Evolutionary conservation across 2,888 invertebrate species (phyloP), one percentile per base, ranked within the genome.

Genomic region (Lithophane ornitopus): DNA sequence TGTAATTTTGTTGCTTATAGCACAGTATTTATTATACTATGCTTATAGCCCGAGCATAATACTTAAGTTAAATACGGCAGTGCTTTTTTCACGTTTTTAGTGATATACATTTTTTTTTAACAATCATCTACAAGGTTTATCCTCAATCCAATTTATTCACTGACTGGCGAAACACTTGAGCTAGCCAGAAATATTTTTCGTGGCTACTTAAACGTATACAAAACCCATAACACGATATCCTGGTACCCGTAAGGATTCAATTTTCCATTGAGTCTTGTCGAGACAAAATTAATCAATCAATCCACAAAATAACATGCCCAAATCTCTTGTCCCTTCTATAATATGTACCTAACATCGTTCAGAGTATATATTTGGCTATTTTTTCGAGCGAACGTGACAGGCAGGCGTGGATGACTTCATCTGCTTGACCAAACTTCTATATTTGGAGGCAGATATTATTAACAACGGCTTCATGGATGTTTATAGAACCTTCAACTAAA

Each of bases 351-450:
- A 76, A 76, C 54, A 76, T 56, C 46, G 69, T 70, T 59, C 22
- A 54, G 28, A 9, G 59, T 69, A 56, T 69, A 80, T 82, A 77
- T 82, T 72, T 77, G 68, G 80, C 68, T 1, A 66, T 82, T 81
- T 82, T 82, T 81, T 81, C 72, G 72, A 82, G 72, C 78, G 80
- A 28, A 82, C 72, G 39, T 81, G 80, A 52, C 67, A 2, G 19
- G 8, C 28, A 46, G 9, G 67, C 72, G 65, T 54, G 63, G 52
- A 19, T 71, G n/a, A 7, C n/a, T 49, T 78, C 59, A 49, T 72
- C 54, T 77, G 80, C 80, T 78, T 82, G 68, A 78, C 58, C 71
- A 72, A 82, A 65, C 80, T 63, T 82, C 82, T 82, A 81, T 77
- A 77, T 81, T 81, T 78, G 65, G 80, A 46, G 9, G 41, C 49